Base-by-base conservation (phyloP, 2,888 invertebrate genomes). In the Glyphotaelius pellucidus region DNA sequence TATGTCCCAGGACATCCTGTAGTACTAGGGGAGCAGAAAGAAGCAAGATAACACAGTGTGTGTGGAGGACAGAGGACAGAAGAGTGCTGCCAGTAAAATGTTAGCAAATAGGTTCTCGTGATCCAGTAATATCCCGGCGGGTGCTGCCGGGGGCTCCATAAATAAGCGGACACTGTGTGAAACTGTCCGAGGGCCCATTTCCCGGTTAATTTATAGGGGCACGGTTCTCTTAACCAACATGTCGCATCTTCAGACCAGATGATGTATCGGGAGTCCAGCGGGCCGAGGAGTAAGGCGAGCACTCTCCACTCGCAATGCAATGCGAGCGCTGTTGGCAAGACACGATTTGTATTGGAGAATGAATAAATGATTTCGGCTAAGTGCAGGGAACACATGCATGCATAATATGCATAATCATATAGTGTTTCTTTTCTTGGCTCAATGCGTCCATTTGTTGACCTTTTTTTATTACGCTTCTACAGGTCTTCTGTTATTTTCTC, bases 71-170 rank as follows among this genome's bases (percentile, higher is more conserved):
- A 67, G 67, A 67, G 67, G 67, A 67, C 67, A 67, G 67, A 67
- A 25, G 25, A 67, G 38, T 38, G 35, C 67, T 89, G 79, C 88
- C 88, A 79, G 88, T 38, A 89, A 67, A 90, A 93, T 92, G 93
- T 92, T 92, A 93, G 93, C 93, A 92, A 93, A 93, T 93, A 92
- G 93, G 93, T 92, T 92, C 91, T 92, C 93, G 93, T 93, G 93
- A 93, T 92, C 90, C 87, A 80, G 93, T 92, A 93, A 93, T 93
- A 92, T 87, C 91, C 91, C 91, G 81, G 90, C 85, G 91, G 92
- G 92, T 90, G 92, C 92, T 89, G 93, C 92, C 92, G 90, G 92
- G 87, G 91, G 91, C 79, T 89, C 90, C 92, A 92, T 93, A 93
- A 93, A 93, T 93, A 91, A 91, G 81, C 84, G 87, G 86, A 86